These are phyloP conservation scores for Auanema sp. DNA, from an alignment of 2,888 invertebrate species.

Conservation along the genomic window DNA sequence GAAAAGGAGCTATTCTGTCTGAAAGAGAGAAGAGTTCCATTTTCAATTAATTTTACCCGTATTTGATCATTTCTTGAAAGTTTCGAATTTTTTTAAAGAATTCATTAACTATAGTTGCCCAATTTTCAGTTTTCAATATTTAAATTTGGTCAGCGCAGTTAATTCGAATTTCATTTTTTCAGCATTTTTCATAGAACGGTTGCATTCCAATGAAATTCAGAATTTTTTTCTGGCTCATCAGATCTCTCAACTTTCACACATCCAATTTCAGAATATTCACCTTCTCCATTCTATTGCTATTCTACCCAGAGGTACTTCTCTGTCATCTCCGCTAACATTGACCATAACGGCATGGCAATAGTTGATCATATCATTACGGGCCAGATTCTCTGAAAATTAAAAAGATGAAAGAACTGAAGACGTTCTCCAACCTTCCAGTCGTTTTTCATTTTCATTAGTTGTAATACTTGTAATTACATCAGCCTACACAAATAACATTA, in stretches of 20 bases:
- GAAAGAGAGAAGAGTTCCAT: slow-evolving; percentile 8
- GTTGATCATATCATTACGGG: slow-evolving; percentile 29
- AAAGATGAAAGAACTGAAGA: background rate
- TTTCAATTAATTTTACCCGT: slow-evolving; percentile 2
- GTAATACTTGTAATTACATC: background rate
- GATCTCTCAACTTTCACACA: background rate
- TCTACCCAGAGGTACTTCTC: slow-evolving; percentile 41
- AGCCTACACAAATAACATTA: background rate
- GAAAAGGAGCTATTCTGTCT: slow-evolving; percentile 19
- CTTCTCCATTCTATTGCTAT: slow-evolving; percentile 43
- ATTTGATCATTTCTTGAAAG: background rate
- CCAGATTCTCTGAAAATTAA: slow-evolving; percentile 25
- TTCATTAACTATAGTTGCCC: no score
- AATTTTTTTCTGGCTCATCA: background rate
- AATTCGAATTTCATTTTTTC: background rate
- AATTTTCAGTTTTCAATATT: no score
- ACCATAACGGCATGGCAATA: slow-evolving; percentile 30
- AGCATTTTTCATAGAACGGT: background rate
- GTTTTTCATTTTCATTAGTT: background rate
- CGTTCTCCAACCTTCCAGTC: background rate
- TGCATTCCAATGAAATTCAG: no score
- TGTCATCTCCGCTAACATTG: slow-evolving; percentile 25
- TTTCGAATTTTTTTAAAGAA: no score
- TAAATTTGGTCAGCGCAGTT: no score
- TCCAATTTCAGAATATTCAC: slow-evolving; percentile 15